A percentile compares a stretch with the other conserved stretches of the same genome.
These are phyloP conservation scores for Dendrocopos noguchii DNA, from an alignment of 2,113 vertebrate genomes.

Conservation along the genomic window DNA sequence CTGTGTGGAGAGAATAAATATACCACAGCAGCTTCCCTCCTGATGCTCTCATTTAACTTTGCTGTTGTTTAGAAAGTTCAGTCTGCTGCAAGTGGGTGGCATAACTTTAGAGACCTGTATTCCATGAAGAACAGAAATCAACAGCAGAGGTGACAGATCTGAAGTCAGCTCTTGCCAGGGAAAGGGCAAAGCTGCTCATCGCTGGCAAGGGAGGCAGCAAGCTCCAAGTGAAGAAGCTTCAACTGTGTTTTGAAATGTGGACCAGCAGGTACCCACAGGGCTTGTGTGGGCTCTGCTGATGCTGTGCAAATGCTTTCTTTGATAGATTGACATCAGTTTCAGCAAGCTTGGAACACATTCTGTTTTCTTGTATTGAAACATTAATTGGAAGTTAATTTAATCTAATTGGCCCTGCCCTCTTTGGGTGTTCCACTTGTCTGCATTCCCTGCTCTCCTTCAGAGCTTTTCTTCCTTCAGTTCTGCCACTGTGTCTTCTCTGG, in stretches of 20 bases:
- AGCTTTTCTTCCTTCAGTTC: background rate
- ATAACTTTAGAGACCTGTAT: background rate
- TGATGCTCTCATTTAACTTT: background rate
- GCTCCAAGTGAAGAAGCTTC: background rate
- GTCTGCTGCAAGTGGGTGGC: constrained; percentile 26
- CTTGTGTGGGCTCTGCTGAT: background rate
- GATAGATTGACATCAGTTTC: background rate
- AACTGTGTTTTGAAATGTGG: background rate
- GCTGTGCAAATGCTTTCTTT: background rate
- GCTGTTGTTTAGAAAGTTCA: constrained; percentile 3
- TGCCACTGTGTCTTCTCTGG: background rate
- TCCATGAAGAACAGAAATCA: background rate
- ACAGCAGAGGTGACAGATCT: background rate
- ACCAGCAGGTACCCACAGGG: background rate
- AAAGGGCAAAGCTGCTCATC: background rate
- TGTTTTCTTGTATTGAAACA: background rate
- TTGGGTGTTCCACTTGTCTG: background rate
- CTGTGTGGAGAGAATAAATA: background rate
- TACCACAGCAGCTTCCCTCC: background rate
- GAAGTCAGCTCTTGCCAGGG: background rate
- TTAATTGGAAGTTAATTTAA: background rate
- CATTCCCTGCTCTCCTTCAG: background rate
- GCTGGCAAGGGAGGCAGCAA: background rate
- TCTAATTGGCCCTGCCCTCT: background rate
- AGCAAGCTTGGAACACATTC: background rate